phyloP scores from a whole-genome alignment of 2,888 invertebrate species.

The Drosophila colorata region DNA sequence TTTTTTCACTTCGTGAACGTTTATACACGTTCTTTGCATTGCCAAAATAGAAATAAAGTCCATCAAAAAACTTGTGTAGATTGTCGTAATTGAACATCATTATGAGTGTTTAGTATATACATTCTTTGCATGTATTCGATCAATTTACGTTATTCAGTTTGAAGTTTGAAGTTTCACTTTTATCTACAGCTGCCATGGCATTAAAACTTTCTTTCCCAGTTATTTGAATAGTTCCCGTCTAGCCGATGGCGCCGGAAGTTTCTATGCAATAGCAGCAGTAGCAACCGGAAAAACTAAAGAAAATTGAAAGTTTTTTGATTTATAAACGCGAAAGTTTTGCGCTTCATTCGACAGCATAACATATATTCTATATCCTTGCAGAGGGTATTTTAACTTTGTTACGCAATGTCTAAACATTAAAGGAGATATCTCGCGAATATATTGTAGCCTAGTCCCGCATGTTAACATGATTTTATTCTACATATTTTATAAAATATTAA shows the following conservation, averaged over 20 bases:
- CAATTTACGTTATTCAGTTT: slow-evolving; percentile 64
- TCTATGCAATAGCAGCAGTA: slow-evolving; percentile 18
- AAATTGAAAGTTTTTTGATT: slow-evolving; percentile 71
- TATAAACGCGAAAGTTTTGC: slow-evolving; percentile 67
- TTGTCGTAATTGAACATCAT: slow-evolving; percentile 41
- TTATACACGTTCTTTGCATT: too few species aligned
- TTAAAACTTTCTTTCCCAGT: slow-evolving; percentile 42
- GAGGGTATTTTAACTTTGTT: not conserved
- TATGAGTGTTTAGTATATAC: slow-evolving; percentile 26
- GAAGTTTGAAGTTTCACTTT: slow-evolving; percentile 53
- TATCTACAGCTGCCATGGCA: slow-evolving; percentile 49
- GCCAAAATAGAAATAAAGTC: not conserved
- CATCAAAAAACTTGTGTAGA: slow-evolving; percentile 23
- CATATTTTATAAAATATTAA: not conserved
- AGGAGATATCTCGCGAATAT: too few species aligned
- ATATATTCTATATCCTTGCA: slow-evolving; percentile 13
- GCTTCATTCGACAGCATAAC: slow-evolving; percentile 50
- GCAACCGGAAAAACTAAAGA: slow-evolving; percentile 47
- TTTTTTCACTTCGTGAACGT: too few species aligned
- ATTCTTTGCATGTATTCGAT: slow-evolving; percentile 47
- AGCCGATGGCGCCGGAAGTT: slow-evolving; percentile 64
- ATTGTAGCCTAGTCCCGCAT: not conserved
- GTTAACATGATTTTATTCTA: too few species aligned
- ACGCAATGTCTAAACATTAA: not conserved
- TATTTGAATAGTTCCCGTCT: slow-evolving; percentile 52